Percentiles rank a stretch among this genome's conserved stretches.
Conservation (phyloP, 1,140 invertebrate genomes). For the Drosophila sulfurigaster region DNA sequence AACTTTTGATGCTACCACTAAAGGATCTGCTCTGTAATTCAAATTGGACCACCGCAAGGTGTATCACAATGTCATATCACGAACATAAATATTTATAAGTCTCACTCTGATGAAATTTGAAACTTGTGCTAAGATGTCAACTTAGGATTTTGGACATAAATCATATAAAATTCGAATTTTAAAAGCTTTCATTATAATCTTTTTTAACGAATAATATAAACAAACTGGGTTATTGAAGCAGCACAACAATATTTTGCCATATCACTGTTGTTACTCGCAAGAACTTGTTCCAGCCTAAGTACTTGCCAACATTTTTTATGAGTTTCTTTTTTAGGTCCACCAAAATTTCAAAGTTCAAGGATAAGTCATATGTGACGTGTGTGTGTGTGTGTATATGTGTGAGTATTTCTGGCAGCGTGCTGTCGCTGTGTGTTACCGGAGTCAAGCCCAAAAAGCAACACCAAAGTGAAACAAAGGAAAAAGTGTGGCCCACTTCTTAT, state of each 20-base stretch:
- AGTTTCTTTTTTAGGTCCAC: slow-evolving; percentile 3
- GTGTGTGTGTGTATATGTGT: not conserved
- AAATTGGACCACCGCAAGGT: slow-evolving; percentile 7
- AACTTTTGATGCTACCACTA: slow-evolving; percentile 27
- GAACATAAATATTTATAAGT: slow-evolving; percentile 30
- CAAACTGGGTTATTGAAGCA: slow-evolving; percentile 1
- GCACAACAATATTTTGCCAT: not conserved
- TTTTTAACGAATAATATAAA: not conserved
- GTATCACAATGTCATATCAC: slow-evolving; percentile 1
- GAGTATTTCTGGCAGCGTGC: not conserved
- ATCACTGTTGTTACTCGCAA: not conserved
- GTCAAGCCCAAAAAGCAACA: slow-evolving; percentile 4
- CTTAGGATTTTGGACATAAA: slow-evolving; percentile 9
- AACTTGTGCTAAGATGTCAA: not conserved
- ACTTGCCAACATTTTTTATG: slow-evolving; percentile 30
- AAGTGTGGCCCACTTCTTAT: slow-evolving; percentile 22
- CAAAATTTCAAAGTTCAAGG: slow-evolving; percentile 58
- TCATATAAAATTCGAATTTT: slow-evolving; percentile 13
- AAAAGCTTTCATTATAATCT: slow-evolving; percentile 8
- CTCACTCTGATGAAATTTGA: slow-evolving; percentile 6
- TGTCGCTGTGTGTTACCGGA: slow-evolving; percentile 1
- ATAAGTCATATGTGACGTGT: not conserved
- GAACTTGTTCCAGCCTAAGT: not conserved
- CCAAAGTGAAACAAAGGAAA: slow-evolving; percentile 6
- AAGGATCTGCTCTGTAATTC: slow-evolving; percentile 5